Evolutionary conservation across 1,140 invertebrate genomes (phyloP), one percentile per base, ranked within the genome.

Genomic region (Penaeus indicus): DNA sequence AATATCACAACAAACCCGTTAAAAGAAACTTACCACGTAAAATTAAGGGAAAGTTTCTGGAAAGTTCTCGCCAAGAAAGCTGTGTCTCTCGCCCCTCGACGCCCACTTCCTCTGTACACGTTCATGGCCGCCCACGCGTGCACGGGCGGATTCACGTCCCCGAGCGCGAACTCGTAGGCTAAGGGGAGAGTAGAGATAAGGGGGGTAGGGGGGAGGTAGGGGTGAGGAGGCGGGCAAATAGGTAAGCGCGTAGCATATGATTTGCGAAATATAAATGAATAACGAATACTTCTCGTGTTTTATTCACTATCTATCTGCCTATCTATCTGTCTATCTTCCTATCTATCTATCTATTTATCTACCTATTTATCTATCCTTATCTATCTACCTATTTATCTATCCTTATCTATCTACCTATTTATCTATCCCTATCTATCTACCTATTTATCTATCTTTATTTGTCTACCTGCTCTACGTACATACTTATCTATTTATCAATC

Each of bases 131-230:
- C 93, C 91, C 93, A 94, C 3, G 92, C 93, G 91, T 93, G 93
- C 19, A 94, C 93, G 0, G 93, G 93, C 11, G 93, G 93, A 85
- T 94, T 94, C 5, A 93, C 92, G 85, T 94, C 93, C 67, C 92
- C 91, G 89, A 94, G 93, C 5, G 92, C 92, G 90, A 93, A 93
- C 91, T 94, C 93, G 91, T 93, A 94, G 0, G 93, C 93, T 89
- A 25, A 10, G 27, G 47, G 42, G n/a, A 38, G 88, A 90, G 88
- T 13, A 60, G 60, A 27, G 7, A 69, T 18, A 21, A 8, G 27
- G 47, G 42, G 32, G 89, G 38, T 67, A 0, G 67, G 84, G 22
- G 8, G n/a, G 47, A 18, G 7, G 4, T 3, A 13, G 54, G 25
- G 19, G 38, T 32, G 42, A 27, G 89, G 38, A 78, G 3, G 69